These are phyloP conservation scores for Aplysia californica DNA, from an alignment of 1,140 invertebrate genomes.

Conservation along the genomic window DNA sequence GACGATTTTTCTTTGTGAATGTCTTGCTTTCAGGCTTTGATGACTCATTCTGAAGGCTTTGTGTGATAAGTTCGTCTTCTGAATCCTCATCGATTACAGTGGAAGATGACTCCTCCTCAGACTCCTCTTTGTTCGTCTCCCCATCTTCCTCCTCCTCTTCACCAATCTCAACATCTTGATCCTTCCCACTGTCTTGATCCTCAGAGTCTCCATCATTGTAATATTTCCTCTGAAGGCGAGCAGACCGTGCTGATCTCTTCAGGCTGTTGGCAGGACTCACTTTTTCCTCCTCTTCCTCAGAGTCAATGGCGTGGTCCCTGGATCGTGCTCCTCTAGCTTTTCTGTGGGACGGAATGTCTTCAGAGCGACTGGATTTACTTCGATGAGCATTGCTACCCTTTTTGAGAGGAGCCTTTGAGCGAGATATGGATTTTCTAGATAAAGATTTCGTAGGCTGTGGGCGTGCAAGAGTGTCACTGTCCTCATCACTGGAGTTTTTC, in stretches of 20 bases:
- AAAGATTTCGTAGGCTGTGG: background rate
- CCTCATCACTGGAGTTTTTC: background rate
- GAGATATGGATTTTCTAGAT: background rate
- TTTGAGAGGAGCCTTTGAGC: background rate
- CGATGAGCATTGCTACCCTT: background rate
- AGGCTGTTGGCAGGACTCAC: background rate
- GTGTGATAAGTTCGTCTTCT: slow-evolving; percentile 15
- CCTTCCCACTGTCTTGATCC: slow-evolving; percentile 14
- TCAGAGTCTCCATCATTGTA: slow-evolving; percentile 18
- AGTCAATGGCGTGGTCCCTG: slow-evolving; percentile 29
- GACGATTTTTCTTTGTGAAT: background rate
- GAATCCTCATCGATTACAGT: slow-evolving; percentile 16
- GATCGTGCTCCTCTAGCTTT: slow-evolving; percentile 28
- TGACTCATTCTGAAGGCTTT: background rate
- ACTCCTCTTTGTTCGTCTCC: slow-evolving; percentile 3
- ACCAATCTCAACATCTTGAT: background rate
- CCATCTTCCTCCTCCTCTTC: slow-evolving; percentile 22
- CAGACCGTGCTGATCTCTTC: background rate
- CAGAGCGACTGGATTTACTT: too few relatives aligned
- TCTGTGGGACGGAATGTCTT: slow-evolving; percentile 1
- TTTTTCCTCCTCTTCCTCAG: slow-evolving; percentile 39
- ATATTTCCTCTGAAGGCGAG: slow-evolving; percentile 17
- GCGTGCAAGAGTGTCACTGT: background rate
- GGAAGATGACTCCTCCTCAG: background rate
- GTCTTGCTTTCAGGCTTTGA: background rate